Conservation (phyloP, 2,888 invertebrate species). For the Agrochola circellaris region DNA sequence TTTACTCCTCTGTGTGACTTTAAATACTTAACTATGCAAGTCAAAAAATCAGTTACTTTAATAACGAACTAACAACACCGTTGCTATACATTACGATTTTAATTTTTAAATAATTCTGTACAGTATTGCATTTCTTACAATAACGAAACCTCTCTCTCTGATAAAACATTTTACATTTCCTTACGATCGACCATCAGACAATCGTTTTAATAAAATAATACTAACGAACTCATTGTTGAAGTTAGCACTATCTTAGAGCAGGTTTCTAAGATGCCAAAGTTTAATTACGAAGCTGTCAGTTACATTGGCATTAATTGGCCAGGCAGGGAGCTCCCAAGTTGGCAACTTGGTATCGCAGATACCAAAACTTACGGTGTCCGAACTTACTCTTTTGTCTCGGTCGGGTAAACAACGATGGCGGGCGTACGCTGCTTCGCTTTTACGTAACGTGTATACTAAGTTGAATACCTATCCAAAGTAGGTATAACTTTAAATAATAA, state of each 20-base stretch:
- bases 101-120: not conserved
- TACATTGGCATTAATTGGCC: conserved; percentile 58
- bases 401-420: conserved; percentile 45
- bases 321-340: conserved; percentile 28
- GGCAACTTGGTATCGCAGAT: conserved; percentile 54
- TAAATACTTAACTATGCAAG: not conserved
- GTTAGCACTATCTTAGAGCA: conserved; percentile 32
- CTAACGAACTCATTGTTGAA: conserved; percentile 26
- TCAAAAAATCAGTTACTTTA: not conserved
- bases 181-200: not conserved
- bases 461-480: not conserved
- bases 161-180: conserved; percentile 36
- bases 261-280: conserved; percentile 51
- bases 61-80: not conserved
- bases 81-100: not conserved
- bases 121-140: not conserved
- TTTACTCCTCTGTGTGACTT: not conserved
- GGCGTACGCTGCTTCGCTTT: conserved; percentile 16
- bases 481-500: not conserved
- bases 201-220: conserved; percentile 24
- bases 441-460: not conserved
- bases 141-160: not conserved
- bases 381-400: conserved; percentile 61
- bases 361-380: conserved; percentile 59
- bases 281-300: conserved; percentile 61